phyloP scores from a whole-genome alignment of 1,140 invertebrate species.

The Caenorhabditis tropicalis region DNA sequence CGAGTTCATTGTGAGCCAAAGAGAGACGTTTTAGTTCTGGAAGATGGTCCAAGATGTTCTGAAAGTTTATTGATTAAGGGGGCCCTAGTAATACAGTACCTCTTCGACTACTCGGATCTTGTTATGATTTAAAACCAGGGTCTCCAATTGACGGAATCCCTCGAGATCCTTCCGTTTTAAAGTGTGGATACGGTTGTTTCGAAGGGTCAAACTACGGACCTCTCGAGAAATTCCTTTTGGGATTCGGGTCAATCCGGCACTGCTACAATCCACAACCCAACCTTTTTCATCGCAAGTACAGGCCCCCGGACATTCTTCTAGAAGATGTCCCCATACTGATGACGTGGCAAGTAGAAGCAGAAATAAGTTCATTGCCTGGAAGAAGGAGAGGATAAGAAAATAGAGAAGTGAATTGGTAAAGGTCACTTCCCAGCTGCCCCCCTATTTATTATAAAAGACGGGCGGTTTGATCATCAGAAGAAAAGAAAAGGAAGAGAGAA shows the following conservation, averaged over 20 bases:
- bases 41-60: conserved; percentile 47
- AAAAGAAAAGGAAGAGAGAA: too few relatives aligned
- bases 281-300: conserved; percentile 16
- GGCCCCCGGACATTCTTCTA: background rate
- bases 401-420: background rate
- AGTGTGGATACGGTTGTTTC: conserved; percentile 11
- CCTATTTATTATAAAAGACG: too few relatives aligned
- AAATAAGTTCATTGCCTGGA: conserved; percentile 14
- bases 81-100: background rate
- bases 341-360: conserved; percentile 6
- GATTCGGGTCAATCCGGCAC: background rate
- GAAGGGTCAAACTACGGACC: background rate
- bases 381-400: background rate
- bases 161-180: background rate
- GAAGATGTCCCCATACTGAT: too few relatives aligned
- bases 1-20: conserved; percentile 24
- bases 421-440: background rate
- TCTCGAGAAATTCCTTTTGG: background rate
- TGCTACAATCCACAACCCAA: background rate
- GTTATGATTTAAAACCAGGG: conserved; percentile 43
- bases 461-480: too few relatives aligned
- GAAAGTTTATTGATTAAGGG: background rate
- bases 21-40: conserved; percentile 44
- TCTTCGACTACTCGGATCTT: conserved; percentile 17
- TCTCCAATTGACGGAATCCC: background rate